Percentiles rank a stretch among this genome's conserved stretches.
These are phyloP conservation scores for Zelostemma sp. DNA, from an alignment of 1,140 invertebrate genomes.

Conservation along the genomic window DNA sequence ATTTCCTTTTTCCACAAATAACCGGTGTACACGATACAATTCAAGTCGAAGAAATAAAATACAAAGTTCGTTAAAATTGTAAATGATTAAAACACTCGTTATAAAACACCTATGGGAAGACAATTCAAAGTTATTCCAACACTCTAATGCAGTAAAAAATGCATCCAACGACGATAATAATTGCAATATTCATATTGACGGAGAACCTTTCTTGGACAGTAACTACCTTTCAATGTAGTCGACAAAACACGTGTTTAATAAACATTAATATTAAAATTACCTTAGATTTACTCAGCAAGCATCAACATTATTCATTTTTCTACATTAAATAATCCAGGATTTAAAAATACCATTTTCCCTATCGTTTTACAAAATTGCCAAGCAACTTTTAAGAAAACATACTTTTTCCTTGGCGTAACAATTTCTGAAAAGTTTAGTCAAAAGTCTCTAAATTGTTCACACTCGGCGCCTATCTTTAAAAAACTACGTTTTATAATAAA, in stretches of 20 bases:
- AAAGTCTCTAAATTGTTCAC: background rate
- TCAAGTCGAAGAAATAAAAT: too few relatives aligned
- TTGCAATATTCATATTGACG: background rate
- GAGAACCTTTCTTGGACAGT: background rate
- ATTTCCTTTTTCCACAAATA: too few relatives aligned
- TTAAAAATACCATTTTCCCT: background rate
- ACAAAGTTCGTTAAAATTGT: too few relatives aligned
- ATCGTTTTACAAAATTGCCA: too few relatives aligned
- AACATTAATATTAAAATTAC: background rate
- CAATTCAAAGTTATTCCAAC: too few relatives aligned
- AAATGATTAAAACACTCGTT: too few relatives aligned
- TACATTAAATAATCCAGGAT: background rate
- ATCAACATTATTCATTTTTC: background rate
- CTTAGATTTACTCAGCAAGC: background rate
- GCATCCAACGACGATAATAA: too few relatives aligned
- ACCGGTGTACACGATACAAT: too few relatives aligned
- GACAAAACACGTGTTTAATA: background rate
- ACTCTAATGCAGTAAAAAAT: too few relatives aligned
- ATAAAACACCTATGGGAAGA: too few relatives aligned
- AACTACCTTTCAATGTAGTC: background rate
- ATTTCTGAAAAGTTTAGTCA: background rate
- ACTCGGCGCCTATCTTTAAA: constrained; percentile 9
- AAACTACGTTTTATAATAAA: constrained; percentile 36
- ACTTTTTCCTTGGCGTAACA: background rate
- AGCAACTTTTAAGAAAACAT: background rate